These are phyloP conservation scores for Syngnathus floridae DNA, from an alignment of 2,113 vertebrate species.

Conservation along the genomic window DNA sequence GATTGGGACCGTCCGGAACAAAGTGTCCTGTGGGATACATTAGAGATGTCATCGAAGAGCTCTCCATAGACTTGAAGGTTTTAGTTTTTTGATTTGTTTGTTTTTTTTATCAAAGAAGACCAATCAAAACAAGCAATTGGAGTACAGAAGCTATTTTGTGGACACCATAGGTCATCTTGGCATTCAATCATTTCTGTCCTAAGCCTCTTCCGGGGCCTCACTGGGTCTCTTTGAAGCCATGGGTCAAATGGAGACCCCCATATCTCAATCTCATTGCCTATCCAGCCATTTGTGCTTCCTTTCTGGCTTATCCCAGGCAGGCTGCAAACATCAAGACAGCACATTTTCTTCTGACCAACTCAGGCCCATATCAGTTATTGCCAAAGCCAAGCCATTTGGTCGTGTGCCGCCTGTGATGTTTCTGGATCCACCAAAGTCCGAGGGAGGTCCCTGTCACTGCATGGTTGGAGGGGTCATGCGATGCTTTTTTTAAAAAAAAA, in stretches of 20 bases:
- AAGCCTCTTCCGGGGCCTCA: conserved; percentile 51
- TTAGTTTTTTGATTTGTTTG: too few relatives aligned
- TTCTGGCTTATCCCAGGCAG: conserved; percentile 62
- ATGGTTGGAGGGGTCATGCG: conserved; percentile 41
- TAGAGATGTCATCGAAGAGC: conserved; percentile 60
- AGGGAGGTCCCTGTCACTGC: conserved; percentile 45
- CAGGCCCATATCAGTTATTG: conserved; percentile 52
- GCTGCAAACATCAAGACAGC: conserved; percentile 63
- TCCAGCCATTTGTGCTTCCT: conserved; percentile 56
- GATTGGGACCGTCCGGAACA: conserved; percentile 64
- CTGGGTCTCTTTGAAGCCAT: conserved; percentile 53
- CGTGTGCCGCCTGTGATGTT: conserved; percentile 61
- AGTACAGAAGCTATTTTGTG: conserved; percentile 7
- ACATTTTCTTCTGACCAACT: conserved; percentile 53
- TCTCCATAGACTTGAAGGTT: neutral
- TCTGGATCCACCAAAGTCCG: conserved; percentile 48
- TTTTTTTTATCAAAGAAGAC: neutral
- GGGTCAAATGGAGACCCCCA: conserved; percentile 54
- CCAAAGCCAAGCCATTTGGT: conserved; percentile 49
- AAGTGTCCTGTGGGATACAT: conserved; percentile 68
- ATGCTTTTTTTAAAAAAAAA: conserved; percentile 40
- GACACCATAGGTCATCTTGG: conserved; percentile 53
- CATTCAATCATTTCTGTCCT: conserved; percentile 51
- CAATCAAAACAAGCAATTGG: conserved; percentile 4
- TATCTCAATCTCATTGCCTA: conserved; percentile 63